A percentile compares a stretch with the other conserved stretches of the same genome.
These are phyloP conservation scores for Eledona agricola DNA, from an alignment of 2,888 invertebrate genomes.

Conservation along the genomic window DNA sequence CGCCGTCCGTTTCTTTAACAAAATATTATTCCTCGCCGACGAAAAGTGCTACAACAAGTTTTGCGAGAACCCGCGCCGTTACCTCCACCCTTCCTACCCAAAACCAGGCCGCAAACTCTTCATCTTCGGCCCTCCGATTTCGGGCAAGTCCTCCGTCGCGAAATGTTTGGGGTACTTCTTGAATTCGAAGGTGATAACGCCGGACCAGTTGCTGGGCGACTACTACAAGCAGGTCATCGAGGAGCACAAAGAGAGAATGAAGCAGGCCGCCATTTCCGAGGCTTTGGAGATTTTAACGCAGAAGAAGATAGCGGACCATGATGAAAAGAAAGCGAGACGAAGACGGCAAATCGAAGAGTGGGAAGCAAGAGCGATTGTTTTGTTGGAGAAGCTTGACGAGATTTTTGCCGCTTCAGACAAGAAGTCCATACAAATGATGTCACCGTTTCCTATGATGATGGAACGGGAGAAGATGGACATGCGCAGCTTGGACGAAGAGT, in stretches of 20 bases:
- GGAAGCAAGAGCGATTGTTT: slow-evolving; percentile 45
- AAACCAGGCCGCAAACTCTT: slow-evolving; percentile 69
- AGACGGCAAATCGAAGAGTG: slow-evolving; percentile 61
- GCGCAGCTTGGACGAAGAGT: slow-evolving; percentile 1
- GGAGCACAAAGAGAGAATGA: slow-evolving; percentile 58
- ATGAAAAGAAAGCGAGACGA: no score
- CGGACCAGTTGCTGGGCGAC: slow-evolving; percentile 49
- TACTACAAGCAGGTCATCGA: slow-evolving; percentile 45
- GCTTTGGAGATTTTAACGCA: slow-evolving; percentile 47
- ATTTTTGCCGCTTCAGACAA: no score
- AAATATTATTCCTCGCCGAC: slow-evolving; percentile 69
- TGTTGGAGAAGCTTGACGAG: background rate
- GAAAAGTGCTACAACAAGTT: slow-evolving; percentile 66
- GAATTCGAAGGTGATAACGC: slow-evolving; percentile 63
- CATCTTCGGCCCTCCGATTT: slow-evolving; percentile 68
- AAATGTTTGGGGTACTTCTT: slow-evolving; percentile 67
- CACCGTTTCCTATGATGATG: slow-evolving; percentile 53
- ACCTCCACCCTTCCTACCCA: slow-evolving; percentile 67
- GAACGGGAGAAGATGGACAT: slow-evolving; percentile 14
- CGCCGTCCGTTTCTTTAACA: slow-evolving; percentile 69
- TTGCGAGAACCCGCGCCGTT: slow-evolving; percentile 70
- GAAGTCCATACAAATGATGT: no score
- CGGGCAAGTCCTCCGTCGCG: slow-evolving; percentile 70
- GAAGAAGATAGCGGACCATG: slow-evolving; percentile 45
- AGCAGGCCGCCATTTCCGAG: slow-evolving; percentile 53